A percentile compares a stretch with the other conserved stretches of the same genome.
phyloP scores from a whole-genome alignment of 2,797 vertebrate genomes.

The Lindbergichthys nudifrons region DNA sequence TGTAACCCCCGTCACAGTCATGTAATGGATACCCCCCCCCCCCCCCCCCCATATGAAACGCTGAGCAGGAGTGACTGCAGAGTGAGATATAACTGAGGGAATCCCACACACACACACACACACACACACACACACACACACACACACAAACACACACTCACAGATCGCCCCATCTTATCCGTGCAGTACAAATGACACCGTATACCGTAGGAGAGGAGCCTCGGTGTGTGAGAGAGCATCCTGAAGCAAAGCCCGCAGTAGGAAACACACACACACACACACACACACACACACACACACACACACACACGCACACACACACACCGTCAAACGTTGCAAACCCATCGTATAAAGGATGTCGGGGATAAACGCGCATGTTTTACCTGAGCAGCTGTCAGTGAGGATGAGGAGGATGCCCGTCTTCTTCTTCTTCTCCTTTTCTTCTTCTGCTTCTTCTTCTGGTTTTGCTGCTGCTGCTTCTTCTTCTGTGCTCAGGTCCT shows the following conservation, averaged over 20 bases:
- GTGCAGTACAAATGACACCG: not conserved
- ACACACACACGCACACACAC: conserved; percentile 6
- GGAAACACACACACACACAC: conserved; percentile 4
- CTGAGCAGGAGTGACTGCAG: conserved; percentile 49
- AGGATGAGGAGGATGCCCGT: conserved; percentile 20
- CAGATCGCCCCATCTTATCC: not conserved
- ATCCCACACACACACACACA: conserved; percentile 32
- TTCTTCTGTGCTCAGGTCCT: conserved; percentile 64
- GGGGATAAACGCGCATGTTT: conserved; percentile 29
- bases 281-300: conserved; percentile 4
- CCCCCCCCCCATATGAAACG: not conserved
- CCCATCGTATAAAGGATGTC: not conserved
- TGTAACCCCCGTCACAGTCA: conserved; percentile 1
- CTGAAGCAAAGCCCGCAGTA: conserved; percentile 21
- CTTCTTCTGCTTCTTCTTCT: conserved; percentile 64
- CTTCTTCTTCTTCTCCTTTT: not conserved
- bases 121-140: no score
- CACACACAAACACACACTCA: no score
- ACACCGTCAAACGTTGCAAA: conserved; percentile 3
- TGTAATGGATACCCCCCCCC: conserved; percentile 37
- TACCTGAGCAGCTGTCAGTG: conserved; percentile 70
- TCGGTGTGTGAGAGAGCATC: conserved; percentile 23
- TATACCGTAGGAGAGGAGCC: not conserved
- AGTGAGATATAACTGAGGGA: conserved; percentile 58
- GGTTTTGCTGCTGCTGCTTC: conserved; percentile 53